Percentiles rank a stretch among this genome's conserved stretches.
phyloP scores from a whole-genome alignment of 2,113 vertebrate genomes.

The Lathamus discolor region DNA sequence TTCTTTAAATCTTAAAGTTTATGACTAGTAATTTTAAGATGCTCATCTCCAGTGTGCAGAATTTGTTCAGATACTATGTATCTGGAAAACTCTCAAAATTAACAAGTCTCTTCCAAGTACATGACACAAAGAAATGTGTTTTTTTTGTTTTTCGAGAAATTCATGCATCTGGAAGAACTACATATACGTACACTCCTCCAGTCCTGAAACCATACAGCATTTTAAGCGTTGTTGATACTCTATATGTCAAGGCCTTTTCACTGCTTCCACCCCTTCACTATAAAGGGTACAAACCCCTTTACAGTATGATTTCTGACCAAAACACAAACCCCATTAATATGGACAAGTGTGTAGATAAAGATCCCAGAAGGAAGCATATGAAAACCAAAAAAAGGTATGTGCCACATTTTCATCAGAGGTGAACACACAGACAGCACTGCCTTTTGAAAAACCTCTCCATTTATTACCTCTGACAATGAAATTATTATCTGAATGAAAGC shows the following conservation, averaged over 20 bases:
- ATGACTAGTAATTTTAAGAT: background rate
- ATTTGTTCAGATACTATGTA: background rate
- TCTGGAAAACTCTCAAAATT: background rate
- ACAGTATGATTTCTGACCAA: background rate
- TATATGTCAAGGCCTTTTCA: background rate
- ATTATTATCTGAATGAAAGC: background rate
- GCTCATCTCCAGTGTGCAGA: background rate
- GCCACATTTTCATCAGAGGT: background rate
- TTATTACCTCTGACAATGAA: background rate
- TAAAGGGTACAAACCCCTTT: background rate
- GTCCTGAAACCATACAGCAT: background rate
- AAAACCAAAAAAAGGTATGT: background rate
- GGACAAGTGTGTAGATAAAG: background rate
- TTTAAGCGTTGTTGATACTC: background rate
- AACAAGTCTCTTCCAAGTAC: background rate
- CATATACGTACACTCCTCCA: background rate
- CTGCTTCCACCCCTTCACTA: background rate
- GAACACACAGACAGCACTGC: background rate
- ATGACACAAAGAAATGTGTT: background rate
- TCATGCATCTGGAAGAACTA: background rate
- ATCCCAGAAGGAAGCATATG: background rate
- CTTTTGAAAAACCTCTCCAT: background rate
- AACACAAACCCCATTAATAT: background rate
- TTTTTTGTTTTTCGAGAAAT: background rate
- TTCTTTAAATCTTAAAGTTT: background rate